Base-by-base conservation (phyloP, 2,113 vertebrate species). In the Alectura lathami region DNA sequence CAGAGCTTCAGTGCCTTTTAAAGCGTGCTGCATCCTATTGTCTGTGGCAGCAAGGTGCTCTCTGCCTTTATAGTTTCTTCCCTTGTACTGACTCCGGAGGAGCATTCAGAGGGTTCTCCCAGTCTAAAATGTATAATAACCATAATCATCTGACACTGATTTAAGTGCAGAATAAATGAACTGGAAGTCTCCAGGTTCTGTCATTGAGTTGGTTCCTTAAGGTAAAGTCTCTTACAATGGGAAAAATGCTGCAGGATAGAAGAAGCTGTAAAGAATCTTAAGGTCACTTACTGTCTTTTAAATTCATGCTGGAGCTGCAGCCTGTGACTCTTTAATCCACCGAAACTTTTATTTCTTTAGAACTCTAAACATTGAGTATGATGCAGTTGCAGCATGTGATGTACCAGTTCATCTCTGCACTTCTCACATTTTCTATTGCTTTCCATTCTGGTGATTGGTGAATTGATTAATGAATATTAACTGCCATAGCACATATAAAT, bases 401-500 rank as follows among this genome's bases (percentile, higher is more conserved):
- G 8, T 59, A 48, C 24, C 17, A 32, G 14, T 48, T 74, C 43
- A 13, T 32, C 24, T 67, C 36, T 89, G 21, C 27, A 5, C 27
- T 40, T 86, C 21, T 7, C n/a, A n/a, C 5, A 18, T 80, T 77
- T 77, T 63, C 69, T 64, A 36, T 43, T 64, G 17, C 20, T 57
- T 95, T 95, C 40, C 9, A 38, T 76, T 92, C 51, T 79, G 21
- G 78, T 73, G 51, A 87, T 1, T 26, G 23, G 57, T 42, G 3
- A 93, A 34, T n/a, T 62, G 23, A 64, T 78, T 74, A 88, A 83
- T 88, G 38, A 83, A 76, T 90, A 86, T 77, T 88, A 78, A 67
- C 43, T 27, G 40, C 16, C 45, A 10, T 42, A 59, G 26, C 2
- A 1, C 38, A 63, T 54, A 38, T 50, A 77, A 83, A 63, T 86